These are phyloP conservation scores for Rallus limicola DNA, from an alignment of 2,113 vertebrate genomes.

Conservation along the genomic window DNA sequence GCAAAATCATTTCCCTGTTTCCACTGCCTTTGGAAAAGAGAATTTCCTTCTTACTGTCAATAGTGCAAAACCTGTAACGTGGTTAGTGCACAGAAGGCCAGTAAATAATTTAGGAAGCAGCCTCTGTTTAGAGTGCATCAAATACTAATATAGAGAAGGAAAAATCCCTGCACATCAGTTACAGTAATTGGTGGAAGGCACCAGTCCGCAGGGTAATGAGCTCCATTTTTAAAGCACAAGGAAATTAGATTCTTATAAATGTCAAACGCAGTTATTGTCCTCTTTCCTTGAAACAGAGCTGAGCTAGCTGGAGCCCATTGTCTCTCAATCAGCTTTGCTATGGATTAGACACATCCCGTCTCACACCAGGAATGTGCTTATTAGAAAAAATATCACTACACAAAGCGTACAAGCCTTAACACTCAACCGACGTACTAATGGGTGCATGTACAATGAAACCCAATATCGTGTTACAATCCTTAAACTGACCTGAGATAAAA, in stretches of 20 bases:
- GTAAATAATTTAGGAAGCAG: conserved; percentile 62
- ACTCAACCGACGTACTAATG: conserved; percentile 42
- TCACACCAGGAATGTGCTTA: conserved; percentile 78
- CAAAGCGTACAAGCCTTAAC: conserved; percentile 64
- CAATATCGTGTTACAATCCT: background rate
- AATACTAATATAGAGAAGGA: conserved; percentile 32
- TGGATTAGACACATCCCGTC: conserved; percentile 73
- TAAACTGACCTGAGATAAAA: conserved; percentile 26
- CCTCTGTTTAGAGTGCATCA: conserved; percentile 26
- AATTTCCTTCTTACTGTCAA: conserved; percentile 22
- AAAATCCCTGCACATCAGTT: background rate
- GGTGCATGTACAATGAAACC: conserved; percentile 36
- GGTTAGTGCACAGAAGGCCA: conserved; percentile 13
- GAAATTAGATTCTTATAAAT: conserved; percentile 78
- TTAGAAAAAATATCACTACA: conserved; percentile 57
- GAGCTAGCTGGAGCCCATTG: conserved; percentile 70
- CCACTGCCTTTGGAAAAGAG: background rate
- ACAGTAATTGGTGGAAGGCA: conserved; percentile 55
- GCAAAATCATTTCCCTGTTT: background rate
- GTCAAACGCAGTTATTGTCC: conserved; percentile 74
- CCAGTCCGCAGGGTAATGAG: conserved; percentile 44
- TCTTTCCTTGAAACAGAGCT: conserved; percentile 73
- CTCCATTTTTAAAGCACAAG: conserved; percentile 67
- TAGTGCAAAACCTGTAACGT: background rate
- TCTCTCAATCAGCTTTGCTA: conserved; percentile 77